Evolutionary conservation across 1,140 invertebrate species (phyloP).

Genomic region (Drosophila jambulina): DNA sequence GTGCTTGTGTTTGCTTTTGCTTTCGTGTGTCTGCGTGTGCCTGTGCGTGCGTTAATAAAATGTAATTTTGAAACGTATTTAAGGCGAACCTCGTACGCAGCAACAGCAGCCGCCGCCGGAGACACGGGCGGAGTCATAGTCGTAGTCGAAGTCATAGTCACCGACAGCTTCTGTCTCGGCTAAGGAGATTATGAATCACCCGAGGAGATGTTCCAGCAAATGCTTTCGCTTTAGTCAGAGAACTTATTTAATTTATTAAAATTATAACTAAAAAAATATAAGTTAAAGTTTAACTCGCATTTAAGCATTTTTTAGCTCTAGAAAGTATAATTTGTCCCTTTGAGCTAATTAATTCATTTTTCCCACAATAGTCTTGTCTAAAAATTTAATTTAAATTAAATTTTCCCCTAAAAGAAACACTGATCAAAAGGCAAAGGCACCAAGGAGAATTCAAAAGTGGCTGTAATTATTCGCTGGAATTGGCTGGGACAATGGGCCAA

Average conservation of each 20-base stretch:
- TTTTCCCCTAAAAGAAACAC: background rate
- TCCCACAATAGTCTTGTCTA: no score
- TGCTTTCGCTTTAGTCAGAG: background rate
- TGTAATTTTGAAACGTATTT: conserved; percentile 77
- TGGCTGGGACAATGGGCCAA: conserved; percentile 16
- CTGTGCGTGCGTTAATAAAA: conserved; percentile 73
- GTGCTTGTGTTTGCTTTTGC: conserved; percentile 11
- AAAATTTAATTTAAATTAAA: background rate
- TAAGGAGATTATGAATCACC: conserved; percentile 38
- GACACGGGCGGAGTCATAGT: conserved; percentile 6
- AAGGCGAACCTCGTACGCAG: conserved; percentile 66
- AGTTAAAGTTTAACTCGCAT: background rate
- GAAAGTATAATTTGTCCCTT: background rate
- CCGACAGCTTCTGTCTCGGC: conserved; percentile 37
- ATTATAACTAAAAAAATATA: background rate
- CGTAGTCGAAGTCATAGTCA: conserved; percentile 29
- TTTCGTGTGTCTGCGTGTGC: conserved; percentile 23
- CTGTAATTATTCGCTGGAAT: conserved; percentile 39
- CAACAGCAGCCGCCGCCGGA: conserved; percentile 34
- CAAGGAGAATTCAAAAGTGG: conserved; percentile 10
- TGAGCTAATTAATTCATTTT: background rate
- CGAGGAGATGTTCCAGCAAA: conserved; percentile 18
- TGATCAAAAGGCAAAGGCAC: background rate
- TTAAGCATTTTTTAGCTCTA: background rate
- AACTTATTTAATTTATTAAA: no score